A percentile compares a stretch with the other conserved stretches of the same genome.
These are phyloP conservation scores for Chiloscyllium plagiosum DNA, from an alignment of 2,113 vertebrate species.

Conservation along the genomic window DNA sequence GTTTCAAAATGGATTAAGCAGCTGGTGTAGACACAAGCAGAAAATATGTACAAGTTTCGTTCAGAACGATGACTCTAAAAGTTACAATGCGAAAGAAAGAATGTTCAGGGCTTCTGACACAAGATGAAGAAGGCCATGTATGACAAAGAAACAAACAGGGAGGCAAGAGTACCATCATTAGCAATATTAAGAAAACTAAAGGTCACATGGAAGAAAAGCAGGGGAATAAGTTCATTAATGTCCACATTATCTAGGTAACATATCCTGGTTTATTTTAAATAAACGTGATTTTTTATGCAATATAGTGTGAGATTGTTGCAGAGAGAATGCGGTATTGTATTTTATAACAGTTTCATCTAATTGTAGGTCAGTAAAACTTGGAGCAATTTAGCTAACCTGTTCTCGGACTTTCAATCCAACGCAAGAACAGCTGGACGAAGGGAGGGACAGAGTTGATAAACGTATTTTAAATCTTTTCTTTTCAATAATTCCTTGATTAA, in stretches of 20 bases:
- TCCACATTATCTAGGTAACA: neutral
- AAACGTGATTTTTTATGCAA: neutral
- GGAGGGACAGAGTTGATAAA: slow-evolving; percentile 13
- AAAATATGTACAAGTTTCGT: neutral
- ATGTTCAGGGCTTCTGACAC: neutral
- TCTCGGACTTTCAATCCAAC: neutral
- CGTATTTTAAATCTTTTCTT: neutral
- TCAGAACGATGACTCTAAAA: neutral
- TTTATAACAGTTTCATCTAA: neutral
- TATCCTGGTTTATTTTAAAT: neutral
- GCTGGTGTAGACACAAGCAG: neutral
- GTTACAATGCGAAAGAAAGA: no score
- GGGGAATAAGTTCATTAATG: neutral
- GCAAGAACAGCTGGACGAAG: neutral
- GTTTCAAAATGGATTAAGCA: neutral
- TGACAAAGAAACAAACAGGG: neutral
- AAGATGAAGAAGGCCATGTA: neutral
- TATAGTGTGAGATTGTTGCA: no score
- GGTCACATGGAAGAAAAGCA: neutral
- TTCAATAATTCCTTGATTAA: neutral
- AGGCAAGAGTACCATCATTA: no score
- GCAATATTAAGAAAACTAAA: neutral
- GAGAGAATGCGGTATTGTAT: no score
- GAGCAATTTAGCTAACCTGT: neutral
- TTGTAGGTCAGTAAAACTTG: neutral